A percentile compares a stretch with the other conserved stretches of the same genome.
phyloP scores from a whole-genome alignment of 2,113 vertebrate species.

The Coptodon bakossiorum region DNA sequence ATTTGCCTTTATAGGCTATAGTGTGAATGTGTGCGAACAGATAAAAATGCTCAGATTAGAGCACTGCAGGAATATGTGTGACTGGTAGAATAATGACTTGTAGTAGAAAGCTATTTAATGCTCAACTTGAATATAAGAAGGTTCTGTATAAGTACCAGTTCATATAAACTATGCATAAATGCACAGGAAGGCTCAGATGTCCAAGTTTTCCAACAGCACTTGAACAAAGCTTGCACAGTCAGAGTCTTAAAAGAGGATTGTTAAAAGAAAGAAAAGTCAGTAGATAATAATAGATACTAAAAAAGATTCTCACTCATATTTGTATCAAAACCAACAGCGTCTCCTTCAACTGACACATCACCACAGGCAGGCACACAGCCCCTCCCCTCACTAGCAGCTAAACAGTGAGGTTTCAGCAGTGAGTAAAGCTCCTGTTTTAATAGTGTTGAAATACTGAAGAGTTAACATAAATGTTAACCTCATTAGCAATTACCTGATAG shows the following conservation, averaged over 20 bases:
- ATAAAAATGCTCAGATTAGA: background rate
- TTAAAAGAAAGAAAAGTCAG: background rate
- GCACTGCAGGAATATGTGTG: background rate
- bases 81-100: background rate
- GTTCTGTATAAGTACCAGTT: background rate
- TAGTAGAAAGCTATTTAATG: background rate
- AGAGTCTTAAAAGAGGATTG: background rate
- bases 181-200: background rate
- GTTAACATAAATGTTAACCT: background rate
- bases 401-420: background rate
- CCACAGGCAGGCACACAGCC: background rate
- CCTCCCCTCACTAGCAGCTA: background rate
- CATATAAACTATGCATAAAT: background rate
- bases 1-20: background rate
- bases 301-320: background rate
- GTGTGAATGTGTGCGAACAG: background rate
- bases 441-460: background rate
- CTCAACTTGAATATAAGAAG: background rate
- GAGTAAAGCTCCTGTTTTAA: background rate
- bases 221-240: rapidly evolving
- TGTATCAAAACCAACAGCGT: background rate
- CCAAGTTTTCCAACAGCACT: background rate
- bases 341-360: background rate
- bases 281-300: background rate
- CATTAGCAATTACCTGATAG: background rate